Evolutionary conservation across 2,113 vertebrate species (phyloP).

Genomic region (Nannobrachium achirus): DNA sequence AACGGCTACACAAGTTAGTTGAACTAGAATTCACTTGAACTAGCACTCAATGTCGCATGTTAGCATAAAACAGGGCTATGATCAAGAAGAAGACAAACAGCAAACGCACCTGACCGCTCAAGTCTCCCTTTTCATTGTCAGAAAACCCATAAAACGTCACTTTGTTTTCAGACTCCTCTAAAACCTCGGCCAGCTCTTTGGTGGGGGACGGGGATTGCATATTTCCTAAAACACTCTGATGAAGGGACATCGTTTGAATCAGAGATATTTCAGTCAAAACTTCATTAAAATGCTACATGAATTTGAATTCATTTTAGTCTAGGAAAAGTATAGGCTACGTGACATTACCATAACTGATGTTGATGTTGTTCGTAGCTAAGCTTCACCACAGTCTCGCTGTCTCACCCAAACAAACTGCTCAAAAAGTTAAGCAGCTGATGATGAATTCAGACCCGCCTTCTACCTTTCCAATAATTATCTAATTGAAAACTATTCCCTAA

Average conservation of each 20-base stretch:
- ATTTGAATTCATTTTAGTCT: no score
- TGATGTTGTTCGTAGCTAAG: constrained; percentile 2
- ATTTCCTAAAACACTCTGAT: background rate
- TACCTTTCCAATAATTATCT: no score
- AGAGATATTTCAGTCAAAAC: background rate
- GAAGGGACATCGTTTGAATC: background rate
- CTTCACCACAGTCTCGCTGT: background rate
- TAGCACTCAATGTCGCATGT: no score
- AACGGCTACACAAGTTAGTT: no score
- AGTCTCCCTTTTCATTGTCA: constrained; percentile 56
- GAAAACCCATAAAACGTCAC: constrained; percentile 76
- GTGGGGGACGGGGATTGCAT: constrained; percentile 18
- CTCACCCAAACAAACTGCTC: no score
- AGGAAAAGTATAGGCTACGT: no score
- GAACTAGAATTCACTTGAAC: no score
- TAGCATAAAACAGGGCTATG: background rate
- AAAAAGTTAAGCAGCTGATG: background rate
- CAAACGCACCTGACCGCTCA: constrained; percentile 41
- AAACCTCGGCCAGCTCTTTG: constrained; percentile 53
- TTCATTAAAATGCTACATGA: background rate
- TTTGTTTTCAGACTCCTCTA: constrained; percentile 70
- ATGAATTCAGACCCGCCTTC: background rate
- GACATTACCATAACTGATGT: background rate
- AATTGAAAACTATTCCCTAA: no score
- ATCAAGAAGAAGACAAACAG: no score